Evolutionary conservation across 1,140 invertebrate species (phyloP), one percentile per base, ranked within the genome.

Genomic region (Nymphalis io): DNA sequence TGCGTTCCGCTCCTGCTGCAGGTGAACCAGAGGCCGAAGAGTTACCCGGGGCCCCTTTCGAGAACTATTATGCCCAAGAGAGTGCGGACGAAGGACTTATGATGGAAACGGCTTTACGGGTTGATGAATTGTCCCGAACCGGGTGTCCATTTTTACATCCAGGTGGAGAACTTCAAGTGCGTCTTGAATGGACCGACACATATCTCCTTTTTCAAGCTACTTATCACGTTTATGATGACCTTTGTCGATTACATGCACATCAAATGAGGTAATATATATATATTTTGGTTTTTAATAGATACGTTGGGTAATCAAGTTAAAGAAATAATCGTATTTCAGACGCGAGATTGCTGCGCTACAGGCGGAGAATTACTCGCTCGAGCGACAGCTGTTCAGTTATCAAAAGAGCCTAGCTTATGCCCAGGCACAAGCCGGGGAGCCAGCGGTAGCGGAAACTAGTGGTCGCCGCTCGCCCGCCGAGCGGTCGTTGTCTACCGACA

Each of bases 161-260:
- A 60, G 95, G 96, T 76, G 94, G 95, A 13, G 95, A 96, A 72
- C 88, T 98, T 40, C 93, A 95, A 12, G 94, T 97, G 11, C 95
- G 97, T 73, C 93, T 98, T 1, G 96, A 98, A 83, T 97, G 96
- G 96, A 94, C 95, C 74, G 96, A 97, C 82, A 96, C 95, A 42
- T 95, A 97, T 75, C 92, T 97, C 48, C 93, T 98, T 10, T 96
- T 97, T 87, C 95, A 96, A 83, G 95, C 96, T 51, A 96, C 95
- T 55, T 98, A 97, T 85, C 96, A 97, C 89, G 96, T 96, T 79
- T 96, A 97, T 83, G 97, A 98, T 87, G 96, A 97, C 85, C 95
- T 97, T 21, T 95, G 94, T 70, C 93, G 96, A 65, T 92, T 96
- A 62, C 97, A 98, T 85, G 96, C 96, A 85, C 96, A 96, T 81